A percentile compares a stretch with the other conserved stretches of the same genome.
phyloP scores from a whole-genome alignment of 1,140 invertebrate genomes.

The Danaus melanippus region DNA sequence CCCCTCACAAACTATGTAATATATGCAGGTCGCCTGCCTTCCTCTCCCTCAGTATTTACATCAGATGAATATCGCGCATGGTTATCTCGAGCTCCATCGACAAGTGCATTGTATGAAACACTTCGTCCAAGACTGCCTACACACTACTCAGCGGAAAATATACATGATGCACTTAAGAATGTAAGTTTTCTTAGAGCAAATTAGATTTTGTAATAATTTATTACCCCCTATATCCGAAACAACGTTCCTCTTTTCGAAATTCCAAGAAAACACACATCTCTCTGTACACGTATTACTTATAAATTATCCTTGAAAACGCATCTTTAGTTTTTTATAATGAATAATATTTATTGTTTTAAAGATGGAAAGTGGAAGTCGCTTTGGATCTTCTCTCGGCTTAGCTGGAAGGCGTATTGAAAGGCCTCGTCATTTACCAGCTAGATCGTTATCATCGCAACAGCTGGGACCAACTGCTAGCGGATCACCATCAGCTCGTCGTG shows the following conservation, averaged over 20 bases:
- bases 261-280: too few species aligned
- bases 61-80: slow-evolving; percentile 93
- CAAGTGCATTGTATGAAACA: slow-evolving; percentile 92
- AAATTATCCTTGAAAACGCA: neutral
- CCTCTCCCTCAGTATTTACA: slow-evolving; percentile 81
- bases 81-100: slow-evolving; percentile 90
- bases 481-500: slow-evolving; percentile 81
- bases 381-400: slow-evolving; percentile 73
- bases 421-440: slow-evolving; percentile 71
- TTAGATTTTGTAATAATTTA: too few species aligned
- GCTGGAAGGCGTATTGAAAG: slow-evolving; percentile 69
- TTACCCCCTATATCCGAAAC: too few species aligned
- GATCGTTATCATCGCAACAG: slow-evolving; percentile 79
- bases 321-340: neutral
- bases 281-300: too few species aligned
- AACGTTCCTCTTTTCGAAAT: too few species aligned
- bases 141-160: slow-evolving; percentile 91
- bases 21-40: slow-evolving; percentile 53
- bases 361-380: slow-evolving; percentile 74
- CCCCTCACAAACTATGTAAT: slow-evolving; percentile 9
- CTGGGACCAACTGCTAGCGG: slow-evolving; percentile 68
- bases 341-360: slow-evolving; percentile 29
- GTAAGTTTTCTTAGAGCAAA: slow-evolving; percentile 63
- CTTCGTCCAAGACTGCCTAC: slow-evolving; percentile 74
- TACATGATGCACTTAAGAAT: slow-evolving; percentile 84